A percentile compares a stretch with the other conserved stretches of the same genome.
Evolutionary conservation across 2,113 vertebrate genomes (phyloP).

Genomic region (Ictalurus furcatus): DNA sequence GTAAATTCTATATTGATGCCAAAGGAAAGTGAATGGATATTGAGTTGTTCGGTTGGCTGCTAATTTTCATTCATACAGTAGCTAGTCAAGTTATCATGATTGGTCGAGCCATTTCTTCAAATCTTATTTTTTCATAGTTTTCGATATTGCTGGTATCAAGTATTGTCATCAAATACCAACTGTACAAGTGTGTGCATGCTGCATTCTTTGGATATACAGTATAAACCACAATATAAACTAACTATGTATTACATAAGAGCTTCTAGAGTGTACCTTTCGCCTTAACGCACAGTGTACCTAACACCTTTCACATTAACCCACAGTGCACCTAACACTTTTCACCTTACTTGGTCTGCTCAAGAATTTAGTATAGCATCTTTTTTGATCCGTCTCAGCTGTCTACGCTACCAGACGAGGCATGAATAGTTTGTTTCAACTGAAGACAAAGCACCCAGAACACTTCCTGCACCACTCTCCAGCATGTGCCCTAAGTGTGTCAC

Average conservation of each 20-base stretch:
- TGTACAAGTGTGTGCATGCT: no score
- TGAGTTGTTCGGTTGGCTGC: not conserved
- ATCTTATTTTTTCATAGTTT: not conserved
- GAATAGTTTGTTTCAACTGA: not conserved
- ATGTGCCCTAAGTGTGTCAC: conserved; percentile 19
- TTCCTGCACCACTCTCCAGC: not conserved
- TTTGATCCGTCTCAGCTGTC: no score
- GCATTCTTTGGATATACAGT: no score
- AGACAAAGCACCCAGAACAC: not conserved
- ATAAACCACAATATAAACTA: no score
- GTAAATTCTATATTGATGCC: not conserved
- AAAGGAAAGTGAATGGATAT: not conserved
- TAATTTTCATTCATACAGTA: not conserved
- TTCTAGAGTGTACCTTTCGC: no score
- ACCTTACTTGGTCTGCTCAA: no score
- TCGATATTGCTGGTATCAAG: not conserved
- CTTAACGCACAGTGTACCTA: no score
- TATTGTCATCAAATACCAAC: not conserved
- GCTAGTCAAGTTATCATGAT: not conserved
- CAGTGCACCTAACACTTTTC: no score
- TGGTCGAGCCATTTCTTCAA: not conserved
- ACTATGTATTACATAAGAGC: no score
- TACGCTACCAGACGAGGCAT: not conserved
- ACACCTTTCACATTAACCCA: no score
- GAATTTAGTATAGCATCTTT: no score